These are phyloP conservation scores for Plusia festucae DNA, from an alignment of 2,888 invertebrate genomes.

Conservation along the genomic window DNA sequence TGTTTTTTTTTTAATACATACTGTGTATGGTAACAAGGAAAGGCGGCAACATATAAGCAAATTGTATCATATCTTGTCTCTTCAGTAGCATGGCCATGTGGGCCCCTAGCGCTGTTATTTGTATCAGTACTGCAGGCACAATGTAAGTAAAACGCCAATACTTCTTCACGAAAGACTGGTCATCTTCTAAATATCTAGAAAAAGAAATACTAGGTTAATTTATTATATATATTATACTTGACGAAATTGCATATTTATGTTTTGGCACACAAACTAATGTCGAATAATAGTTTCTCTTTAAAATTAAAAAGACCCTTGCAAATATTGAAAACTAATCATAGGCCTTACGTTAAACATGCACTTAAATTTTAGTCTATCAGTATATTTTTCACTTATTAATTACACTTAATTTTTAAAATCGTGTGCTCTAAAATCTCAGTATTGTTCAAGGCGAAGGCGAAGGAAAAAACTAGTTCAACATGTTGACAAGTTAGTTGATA, in stretches of 20 bases:
- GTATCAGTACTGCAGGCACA: constrained; percentile 34
- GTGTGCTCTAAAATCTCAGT: too few species aligned
- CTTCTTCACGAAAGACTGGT: constrained; percentile 43
- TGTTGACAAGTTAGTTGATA: too few species aligned
- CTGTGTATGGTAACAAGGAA: constrained; percentile 55
- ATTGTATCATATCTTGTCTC: constrained; percentile 42
- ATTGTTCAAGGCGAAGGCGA: too few species aligned
- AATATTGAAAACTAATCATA: too few species aligned
- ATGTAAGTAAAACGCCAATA: constrained; percentile 58
- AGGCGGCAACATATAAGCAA: constrained; percentile 54
- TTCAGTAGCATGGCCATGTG: constrained; percentile 38
- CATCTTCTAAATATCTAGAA: constrained; percentile 41
- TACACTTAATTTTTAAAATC: too few species aligned
- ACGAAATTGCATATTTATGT: neutral
- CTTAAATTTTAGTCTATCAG: too few species aligned
- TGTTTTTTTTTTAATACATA: constrained; percentile 23
- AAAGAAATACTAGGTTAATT: neutral
- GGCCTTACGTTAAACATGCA: too few species aligned
- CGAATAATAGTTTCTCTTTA: neutral
- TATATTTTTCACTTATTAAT: too few species aligned
- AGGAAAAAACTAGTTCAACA: too few species aligned
- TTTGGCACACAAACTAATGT: neutral
- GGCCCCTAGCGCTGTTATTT: constrained; percentile 28
- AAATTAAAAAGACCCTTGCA: neutral
- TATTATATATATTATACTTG: neutral